Evolutionary conservation across 2,888 invertebrate species (phyloP).

Genomic region (Hydroisotoma schaefferi): DNA sequence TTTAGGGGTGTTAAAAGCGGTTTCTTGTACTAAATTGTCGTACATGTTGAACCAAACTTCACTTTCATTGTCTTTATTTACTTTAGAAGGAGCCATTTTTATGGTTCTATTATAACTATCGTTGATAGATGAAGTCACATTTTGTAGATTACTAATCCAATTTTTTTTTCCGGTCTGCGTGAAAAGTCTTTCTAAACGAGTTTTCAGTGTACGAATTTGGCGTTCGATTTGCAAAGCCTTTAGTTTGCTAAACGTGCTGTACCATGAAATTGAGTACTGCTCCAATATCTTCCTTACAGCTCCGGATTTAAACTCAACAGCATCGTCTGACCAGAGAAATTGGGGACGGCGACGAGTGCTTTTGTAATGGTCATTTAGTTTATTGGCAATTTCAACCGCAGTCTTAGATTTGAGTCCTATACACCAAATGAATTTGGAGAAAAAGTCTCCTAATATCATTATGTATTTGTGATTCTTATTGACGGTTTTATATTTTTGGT

Average conservation of each 20-base stretch:
- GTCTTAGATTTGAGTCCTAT: neutral
- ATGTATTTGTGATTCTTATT: conserved; percentile 1
- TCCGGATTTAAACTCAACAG: neutral
- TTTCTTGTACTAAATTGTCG: neutral
- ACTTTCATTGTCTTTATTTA: conserved; percentile 10
- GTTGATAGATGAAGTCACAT: conserved; percentile 1
- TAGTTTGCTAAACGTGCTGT: conserved; percentile 3
- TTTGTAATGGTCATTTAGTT: neutral
- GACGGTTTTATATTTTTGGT: neutral
- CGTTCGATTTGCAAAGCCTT: conserved; percentile 12
- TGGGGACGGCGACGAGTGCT: neutral
- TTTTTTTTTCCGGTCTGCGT: neutral
- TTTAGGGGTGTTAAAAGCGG: no score
- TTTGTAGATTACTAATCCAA: neutral
- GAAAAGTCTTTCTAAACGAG: neutral
- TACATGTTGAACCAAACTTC: neutral
- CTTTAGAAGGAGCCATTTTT: neutral
- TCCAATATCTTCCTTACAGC: neutral
- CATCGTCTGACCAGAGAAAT: conserved; percentile 9
- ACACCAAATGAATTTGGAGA: neutral
- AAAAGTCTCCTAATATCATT: neutral
- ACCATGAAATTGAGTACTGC: neutral
- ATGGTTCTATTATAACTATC: conserved; percentile 6
- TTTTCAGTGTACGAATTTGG: conserved; percentile 6
- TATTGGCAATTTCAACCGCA: no score